Conservation (phyloP, 2,888 invertebrate genomes). For the Shargacucullia verbasci region DNA sequence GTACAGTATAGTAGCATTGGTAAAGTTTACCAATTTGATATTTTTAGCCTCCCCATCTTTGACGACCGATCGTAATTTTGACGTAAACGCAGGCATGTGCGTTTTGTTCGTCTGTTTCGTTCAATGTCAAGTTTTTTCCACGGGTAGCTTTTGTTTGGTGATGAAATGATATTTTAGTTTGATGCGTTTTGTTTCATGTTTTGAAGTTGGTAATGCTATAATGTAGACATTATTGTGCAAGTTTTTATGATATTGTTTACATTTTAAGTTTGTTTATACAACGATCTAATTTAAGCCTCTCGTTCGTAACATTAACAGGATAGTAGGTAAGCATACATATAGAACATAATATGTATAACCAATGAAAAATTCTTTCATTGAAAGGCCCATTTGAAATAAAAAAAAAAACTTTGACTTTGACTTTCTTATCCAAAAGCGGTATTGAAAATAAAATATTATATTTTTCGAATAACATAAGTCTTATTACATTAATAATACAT, state of each 20-base stretch:
- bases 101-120: slow-evolving; percentile 31
- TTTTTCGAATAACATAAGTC: neutral
- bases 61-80: slow-evolving; percentile 50
- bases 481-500: no score
- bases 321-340: no score
- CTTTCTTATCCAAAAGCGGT: neutral
- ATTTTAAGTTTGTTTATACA: neutral
- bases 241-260: neutral
- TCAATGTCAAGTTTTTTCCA: slow-evolving; percentile 51
- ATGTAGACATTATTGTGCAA: neutral
- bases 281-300: no score
- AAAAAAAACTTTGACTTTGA: no score
- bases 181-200: slow-evolving; percentile 21
- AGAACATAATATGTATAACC: no score
- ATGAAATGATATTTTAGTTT: slow-evolving; percentile 17
- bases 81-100: slow-evolving; percentile 49
- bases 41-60: slow-evolving; percentile 47
- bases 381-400: no score
- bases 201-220: neutral
- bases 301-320: no score
- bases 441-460: neutral
- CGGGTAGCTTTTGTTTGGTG: slow-evolving; percentile 30
- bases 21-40: slow-evolving; percentile 35
- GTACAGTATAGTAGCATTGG: slow-evolving; percentile 36
- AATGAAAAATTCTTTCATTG: no score